Evolutionary conservation across 2,113 vertebrate species (phyloP), one percentile per base, ranked within the genome.

Genomic region (Pseudopipra pipra): DNA sequence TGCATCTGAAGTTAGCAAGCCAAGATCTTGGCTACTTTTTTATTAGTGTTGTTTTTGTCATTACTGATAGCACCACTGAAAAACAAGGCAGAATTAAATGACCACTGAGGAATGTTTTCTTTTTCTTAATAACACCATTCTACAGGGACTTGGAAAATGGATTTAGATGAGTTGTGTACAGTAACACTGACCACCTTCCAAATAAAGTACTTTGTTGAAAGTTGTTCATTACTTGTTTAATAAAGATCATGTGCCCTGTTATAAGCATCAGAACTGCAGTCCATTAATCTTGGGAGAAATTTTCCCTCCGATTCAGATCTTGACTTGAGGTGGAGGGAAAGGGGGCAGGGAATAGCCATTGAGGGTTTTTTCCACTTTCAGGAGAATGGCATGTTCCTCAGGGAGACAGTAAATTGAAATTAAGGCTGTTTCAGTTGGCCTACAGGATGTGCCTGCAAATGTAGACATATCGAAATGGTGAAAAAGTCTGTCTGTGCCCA

Each of bases 401-500:
- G 99, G 99, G 99, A 99, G 98, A 98, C 98, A 98, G 98, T 98
- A 98, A 99, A 99, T 99, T 99, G 99, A 99, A 99, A 99, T 98
- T 98, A 99, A 99, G 99, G 98, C 99, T 99, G 99, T 98, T 98
- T 97, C 98, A 97, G 98, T 98, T 98, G 98, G 99, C 98, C 98
- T 98, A 99, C 99, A 99, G 99, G 99, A 99, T 99, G 97, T 99
- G 99, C 98, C 99, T 99, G 99, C 99, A 99, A 98, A 99, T 99
- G 98, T 98, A 98, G 98, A 98, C 98, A 97, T 97, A 98, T 98
- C 96, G 96, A 98, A 99, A 99, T 99, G 98, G 99, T 98, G 98
- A 99, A 99, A 99, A 98, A 98, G 99, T 99, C 99, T 99, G 99
- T 99, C 98, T 98, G 99, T 99, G 99, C 98, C 99, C 99, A 98